Evolutionary conservation across 2,113 vertebrate species (phyloP), one percentile per base, ranked within the genome.

Genomic region (Nesoenas mayeri): DNA sequence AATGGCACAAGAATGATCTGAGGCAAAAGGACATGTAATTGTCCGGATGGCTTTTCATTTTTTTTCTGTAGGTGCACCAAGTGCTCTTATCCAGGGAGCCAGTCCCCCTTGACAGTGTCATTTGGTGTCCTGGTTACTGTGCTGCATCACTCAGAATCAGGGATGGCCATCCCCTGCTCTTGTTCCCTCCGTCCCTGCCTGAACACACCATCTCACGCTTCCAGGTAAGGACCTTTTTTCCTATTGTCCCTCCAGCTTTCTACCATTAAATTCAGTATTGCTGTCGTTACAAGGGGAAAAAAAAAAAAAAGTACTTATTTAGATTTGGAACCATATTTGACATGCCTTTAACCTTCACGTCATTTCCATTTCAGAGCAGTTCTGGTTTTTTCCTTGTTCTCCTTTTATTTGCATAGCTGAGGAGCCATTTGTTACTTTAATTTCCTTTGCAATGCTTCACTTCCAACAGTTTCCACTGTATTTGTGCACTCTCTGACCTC

Each of bases 121-220:
- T 85, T 54, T 57, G 32, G 9, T 60, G 56, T 85, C 58, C 38
- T 78, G 29, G 38, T 74, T 79, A 61, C 48, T 25, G 31, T 32
- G n/a, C 54, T 79, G 40, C 65, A 15, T 87, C 1, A 0, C 14
- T 88, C 36, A 38, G 67, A 65, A 67, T 1, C 0, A 0, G 36
- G 17, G 54, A 85, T 66, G 24, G 17, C 47, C 18, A 58, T 34
- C 15, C 34, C 2, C 60, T n/a, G 17, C 25, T 79, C 38, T 73
- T 2, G 1, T 75, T 80, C 58, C 31, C 17, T 80, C 34, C 6
- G 19, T 78, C 51, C 62, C 58, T 0, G 2, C 10, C 38, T 69
- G 34, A 75, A 53, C 10, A 31, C 20, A 26, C 12, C 28, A 17
- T 26, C 48, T 67, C 15, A 32, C 29, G 6, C 42, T 48, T 80